phyloP scores from a whole-genome alignment of 2,888 invertebrate genomes.

The Aphodius granarius region DNA sequence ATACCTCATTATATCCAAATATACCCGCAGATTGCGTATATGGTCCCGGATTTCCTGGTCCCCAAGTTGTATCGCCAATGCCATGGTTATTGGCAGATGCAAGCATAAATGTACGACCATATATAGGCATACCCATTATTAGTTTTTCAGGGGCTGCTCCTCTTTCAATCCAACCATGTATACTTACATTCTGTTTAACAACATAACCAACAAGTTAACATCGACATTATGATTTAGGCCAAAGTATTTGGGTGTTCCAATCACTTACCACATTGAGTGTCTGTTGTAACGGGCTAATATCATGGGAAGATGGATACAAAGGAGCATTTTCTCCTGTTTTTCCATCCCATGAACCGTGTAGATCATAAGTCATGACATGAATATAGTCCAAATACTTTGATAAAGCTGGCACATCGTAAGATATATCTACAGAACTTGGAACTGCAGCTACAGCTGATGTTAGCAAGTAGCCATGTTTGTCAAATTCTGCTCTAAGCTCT shows the following conservation, averaged over 20 bases:
- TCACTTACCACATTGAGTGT: conserved; percentile 55
- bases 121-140: conserved; percentile 69
- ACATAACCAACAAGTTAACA: too few species aligned
- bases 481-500: conserved; percentile 59
- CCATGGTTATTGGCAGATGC: conserved; percentile 50
- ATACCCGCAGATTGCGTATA: conserved; percentile 65
- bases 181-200: conserved; percentile 55
- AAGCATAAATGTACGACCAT: conserved; percentile 70
- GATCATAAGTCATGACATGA: conserved; percentile 74
- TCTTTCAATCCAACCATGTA: conserved; percentile 58
- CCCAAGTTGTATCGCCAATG: conserved; percentile 60
- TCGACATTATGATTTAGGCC: too few species aligned
- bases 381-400: conserved; percentile 65
- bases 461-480: conserved; percentile 56
- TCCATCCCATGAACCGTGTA: conserved; percentile 69
- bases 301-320: conserved; percentile 57
- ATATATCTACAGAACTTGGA: conserved; percentile 53
- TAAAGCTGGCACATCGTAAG: conserved; percentile 64
- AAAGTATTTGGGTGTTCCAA: too few species aligned
- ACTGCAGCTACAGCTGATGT: conserved; percentile 65
- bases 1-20: conserved; percentile 72
- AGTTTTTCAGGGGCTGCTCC: conserved; percentile 66
- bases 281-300: conserved; percentile 42
- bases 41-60: conserved; percentile 63
- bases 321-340: conserved; percentile 70